Conservation (phyloP, 2,113 vertebrate species). For the Lethenteron reissneri region DNA sequence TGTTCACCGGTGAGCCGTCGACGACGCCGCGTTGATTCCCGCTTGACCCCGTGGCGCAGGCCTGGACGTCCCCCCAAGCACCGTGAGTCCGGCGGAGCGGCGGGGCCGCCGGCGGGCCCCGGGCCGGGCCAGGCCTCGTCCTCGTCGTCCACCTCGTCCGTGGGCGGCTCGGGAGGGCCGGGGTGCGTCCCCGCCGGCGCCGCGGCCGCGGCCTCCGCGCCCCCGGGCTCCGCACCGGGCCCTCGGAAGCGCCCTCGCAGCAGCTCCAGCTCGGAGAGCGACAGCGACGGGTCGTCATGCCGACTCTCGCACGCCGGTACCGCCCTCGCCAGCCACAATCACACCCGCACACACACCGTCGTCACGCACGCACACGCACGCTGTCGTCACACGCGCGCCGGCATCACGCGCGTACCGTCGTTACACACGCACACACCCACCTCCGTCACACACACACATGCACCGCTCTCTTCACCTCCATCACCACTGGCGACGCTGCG, state of each 20-base stretch:
- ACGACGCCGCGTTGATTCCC: no score
- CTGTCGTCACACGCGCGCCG: no score
- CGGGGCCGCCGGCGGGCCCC: slow-evolving; percentile 19
- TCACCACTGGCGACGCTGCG: neutral
- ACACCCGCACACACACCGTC: slow-evolving; percentile 1
- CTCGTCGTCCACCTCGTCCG: no score
- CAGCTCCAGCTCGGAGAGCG: slow-evolving; percentile 77
- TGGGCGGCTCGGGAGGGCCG: no score
- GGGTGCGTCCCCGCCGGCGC: no score
- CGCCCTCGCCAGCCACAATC: neutral
- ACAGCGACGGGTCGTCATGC: slow-evolving; percentile 53
- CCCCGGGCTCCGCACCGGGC: slow-evolving; percentile 45
- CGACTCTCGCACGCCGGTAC: slow-evolving; percentile 30
- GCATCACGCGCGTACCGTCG: no score
- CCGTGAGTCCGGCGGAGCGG: slow-evolving; percentile 45
- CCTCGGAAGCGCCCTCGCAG: slow-evolving; percentile 48
- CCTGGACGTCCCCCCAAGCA: slow-evolving; percentile 88
- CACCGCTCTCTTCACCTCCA: neutral
- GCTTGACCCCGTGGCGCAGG: slow-evolving; percentile 12
- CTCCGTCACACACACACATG: neutral
- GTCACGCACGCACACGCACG: no score
- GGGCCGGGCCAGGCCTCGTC: no score
- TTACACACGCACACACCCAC: no score
- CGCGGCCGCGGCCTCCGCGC: slow-evolving; percentile 62
- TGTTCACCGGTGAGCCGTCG: no score